phyloP scores from a whole-genome alignment of 2,113 vertebrate species.

The Sclerurus mexicanus region DNA sequence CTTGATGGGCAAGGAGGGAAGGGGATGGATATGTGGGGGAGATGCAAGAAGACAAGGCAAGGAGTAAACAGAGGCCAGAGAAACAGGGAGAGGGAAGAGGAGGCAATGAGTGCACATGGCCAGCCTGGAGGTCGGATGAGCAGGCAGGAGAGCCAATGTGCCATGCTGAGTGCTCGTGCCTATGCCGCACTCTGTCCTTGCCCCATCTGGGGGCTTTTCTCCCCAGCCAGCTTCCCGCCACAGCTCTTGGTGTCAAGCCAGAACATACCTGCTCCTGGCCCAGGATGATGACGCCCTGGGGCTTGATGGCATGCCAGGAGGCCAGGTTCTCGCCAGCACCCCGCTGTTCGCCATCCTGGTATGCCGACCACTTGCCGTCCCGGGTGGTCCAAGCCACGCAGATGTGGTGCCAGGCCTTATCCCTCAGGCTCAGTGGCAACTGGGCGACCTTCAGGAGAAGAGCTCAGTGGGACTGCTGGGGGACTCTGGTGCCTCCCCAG shows the following conservation, averaged over 20 bases:
- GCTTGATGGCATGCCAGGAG: constrained; percentile 94
- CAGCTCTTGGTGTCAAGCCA: rapidly evolving
- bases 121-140: neutral
- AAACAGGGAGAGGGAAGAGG: neutral
- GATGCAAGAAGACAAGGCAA: neutral
- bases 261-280: constrained; percentile 93
- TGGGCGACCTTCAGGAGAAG: constrained; percentile 81
- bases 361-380: constrained; percentile 88
- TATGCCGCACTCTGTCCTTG: rapidly evolving
- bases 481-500: neutral
- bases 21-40: neutral
- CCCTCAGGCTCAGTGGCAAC: constrained; percentile 86
- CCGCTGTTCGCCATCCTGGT: constrained; percentile 86
- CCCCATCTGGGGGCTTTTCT: neutral
- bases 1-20: neutral
- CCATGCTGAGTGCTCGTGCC: neutral
- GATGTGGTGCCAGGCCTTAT: constrained; percentile 90
- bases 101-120: rapidly evolving
- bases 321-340: constrained; percentile 89
- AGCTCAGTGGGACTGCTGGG: neutral
- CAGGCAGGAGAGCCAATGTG: neutral
- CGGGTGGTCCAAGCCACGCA: constrained; percentile 94
- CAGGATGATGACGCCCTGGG: constrained; percentile 90
- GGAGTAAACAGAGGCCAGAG: neutral
- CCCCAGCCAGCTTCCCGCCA: rapidly evolving